Evolutionary conservation across 2,888 invertebrate genomes (phyloP), one percentile per base, ranked within the genome.

Genomic region (Polymixis lichenea): DNA sequence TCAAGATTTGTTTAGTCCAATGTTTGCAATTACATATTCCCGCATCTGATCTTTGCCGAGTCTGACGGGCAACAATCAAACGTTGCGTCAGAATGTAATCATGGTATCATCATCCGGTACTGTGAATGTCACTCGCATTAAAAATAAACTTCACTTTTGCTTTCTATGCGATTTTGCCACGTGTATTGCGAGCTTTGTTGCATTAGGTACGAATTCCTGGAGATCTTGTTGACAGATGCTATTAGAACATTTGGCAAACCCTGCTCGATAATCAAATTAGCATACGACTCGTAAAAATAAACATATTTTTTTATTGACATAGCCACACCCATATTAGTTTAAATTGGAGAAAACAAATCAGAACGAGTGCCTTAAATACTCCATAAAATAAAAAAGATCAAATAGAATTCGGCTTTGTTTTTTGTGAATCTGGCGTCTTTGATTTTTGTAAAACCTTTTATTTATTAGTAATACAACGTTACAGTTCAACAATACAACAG

Each of bases 81-180:
- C 17, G 9, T 66, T 74, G 28, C 13, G 61, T n/a, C 38, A 75
- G 66, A 80, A 61, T 49, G 2, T 61, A 49, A 73, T 66, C 65
- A 61, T 55, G 60, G 55, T 38, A 55, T 32, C 38, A 74, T 82
- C 53, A 65, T 69, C 55, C 65, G 69, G 43, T 60, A 25, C 32
- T 60, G 6, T 51, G 55, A n/a, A 65, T 68, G 68, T 68, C 82
- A 65, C 15, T 55, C 25, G 60, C 32, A 55, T 69, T 67, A 11
- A 32, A 79, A 76, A 79, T 69, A 75, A 75, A 62, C 51, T 38
- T 46, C 15, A 25, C 76, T 74, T 64, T 58, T 64, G 9, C 15
- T 80, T 43, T 64, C 62, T 32, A 72, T 43, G 32, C 17, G 19
- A n/a, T 19, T 72, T 25, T 62, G 8, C n/a, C 19, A 55, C 13